Conservation (phyloP, 1,140 invertebrate genomes). For the Drosophila virilis region DNA sequence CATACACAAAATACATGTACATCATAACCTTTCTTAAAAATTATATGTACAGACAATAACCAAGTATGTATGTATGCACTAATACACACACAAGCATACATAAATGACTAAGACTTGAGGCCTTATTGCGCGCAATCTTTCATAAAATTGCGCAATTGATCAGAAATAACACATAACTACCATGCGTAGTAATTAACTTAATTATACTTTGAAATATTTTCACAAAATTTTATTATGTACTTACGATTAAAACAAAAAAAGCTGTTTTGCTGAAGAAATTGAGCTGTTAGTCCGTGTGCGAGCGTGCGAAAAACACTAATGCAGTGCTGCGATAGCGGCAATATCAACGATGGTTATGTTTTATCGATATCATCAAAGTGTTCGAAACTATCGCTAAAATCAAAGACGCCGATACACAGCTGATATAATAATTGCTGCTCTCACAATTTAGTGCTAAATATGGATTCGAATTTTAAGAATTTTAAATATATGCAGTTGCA, state of each 20-base stretch:
- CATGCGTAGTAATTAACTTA: not conserved
- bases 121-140: not conserved
- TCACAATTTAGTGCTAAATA: slow-evolving; percentile 1
- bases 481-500: slow-evolving; percentile 24
- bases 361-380: not conserved
- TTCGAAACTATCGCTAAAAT: slow-evolving; percentile 13
- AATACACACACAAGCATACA: not conserved
- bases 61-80: slow-evolving; percentile 4
- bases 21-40: slow-evolving; percentile 37
- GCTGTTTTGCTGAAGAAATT: slow-evolving; percentile 76
- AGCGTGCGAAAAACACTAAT: slow-evolving; percentile 39
- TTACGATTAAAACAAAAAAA: slow-evolving; percentile 82
- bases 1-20: slow-evolving; percentile 10
- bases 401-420: not conserved
- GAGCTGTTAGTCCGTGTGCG: slow-evolving; percentile 42
- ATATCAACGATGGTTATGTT: not conserved
- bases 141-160: slow-evolving; percentile 1
- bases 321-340: slow-evolving; percentile 9
- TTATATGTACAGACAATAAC: slow-evolving; percentile 13
- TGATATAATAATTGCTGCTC: not conserved
- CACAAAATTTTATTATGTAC: slow-evolving; percentile 37
- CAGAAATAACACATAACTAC: not conserved
- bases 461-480: slow-evolving; percentile 22
- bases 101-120: not conserved
- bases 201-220: not conserved